Percentiles rank a stretch among this genome's conserved stretches.
phyloP scores from a whole-genome alignment of 1,140 invertebrate genomes.

The Lanistes nyassanus region DNA sequence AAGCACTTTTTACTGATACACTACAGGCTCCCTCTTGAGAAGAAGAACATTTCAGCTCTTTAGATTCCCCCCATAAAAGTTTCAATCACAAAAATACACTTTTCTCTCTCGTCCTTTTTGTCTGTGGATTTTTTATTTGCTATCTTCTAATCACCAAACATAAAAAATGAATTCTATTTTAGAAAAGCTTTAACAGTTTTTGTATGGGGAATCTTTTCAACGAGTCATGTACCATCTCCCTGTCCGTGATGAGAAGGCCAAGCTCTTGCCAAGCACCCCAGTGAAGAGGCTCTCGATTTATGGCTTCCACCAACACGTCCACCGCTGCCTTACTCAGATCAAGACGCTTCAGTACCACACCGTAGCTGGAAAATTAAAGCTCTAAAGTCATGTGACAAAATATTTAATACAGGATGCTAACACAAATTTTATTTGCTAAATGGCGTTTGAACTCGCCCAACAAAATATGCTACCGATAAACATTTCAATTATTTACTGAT shows the following conservation, averaged over 20 bases:
- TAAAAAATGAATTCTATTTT: conserved; percentile 1
- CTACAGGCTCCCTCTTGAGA: too few relatives aligned
- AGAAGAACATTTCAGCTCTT: too few relatives aligned
- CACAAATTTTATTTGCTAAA: neutral
- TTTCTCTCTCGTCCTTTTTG: too few relatives aligned
- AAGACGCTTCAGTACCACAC: conserved; percentile 88
- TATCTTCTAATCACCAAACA: too few relatives aligned
- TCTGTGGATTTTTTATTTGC: too few relatives aligned
- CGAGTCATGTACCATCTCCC: conserved; percentile 71
- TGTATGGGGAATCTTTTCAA: too few relatives aligned
- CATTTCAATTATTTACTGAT: neutral
- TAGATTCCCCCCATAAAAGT: too few relatives aligned
- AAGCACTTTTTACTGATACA: too few relatives aligned
- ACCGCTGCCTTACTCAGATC: conserved; percentile 80
- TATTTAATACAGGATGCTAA: neutral
- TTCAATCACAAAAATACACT: too few relatives aligned
- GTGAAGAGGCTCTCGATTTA: conserved; percentile 82
- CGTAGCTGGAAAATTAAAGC: conserved; percentile 70
- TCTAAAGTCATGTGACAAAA: neutral
- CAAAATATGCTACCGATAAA: neutral
- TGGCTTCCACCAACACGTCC: conserved; percentile 81
- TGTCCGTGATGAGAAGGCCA: conserved; percentile 84
- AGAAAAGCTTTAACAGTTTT: neutral
- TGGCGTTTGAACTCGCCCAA: neutral
- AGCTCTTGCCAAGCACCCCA: conserved; percentile 96